Conservation (phyloP, 2,888 invertebrate species). For the Caenorhabditis sp. region DNA sequence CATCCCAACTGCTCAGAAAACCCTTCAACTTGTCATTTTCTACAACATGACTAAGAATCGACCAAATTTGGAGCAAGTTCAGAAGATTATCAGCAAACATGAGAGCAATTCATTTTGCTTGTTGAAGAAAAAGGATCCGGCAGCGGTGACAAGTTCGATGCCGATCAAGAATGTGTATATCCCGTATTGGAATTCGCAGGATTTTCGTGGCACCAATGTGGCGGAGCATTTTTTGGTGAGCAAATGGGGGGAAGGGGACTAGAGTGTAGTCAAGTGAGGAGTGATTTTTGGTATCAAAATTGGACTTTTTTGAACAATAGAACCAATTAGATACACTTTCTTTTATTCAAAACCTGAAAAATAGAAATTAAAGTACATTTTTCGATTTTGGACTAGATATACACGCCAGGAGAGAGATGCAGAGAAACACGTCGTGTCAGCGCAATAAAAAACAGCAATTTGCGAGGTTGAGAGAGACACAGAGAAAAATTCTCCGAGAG, state of each 20-base stretch:
- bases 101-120: neutral
- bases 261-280: neutral
- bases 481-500: too few relatives aligned
- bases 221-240: constrained; percentile 24
- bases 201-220: constrained; percentile 16
- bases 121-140: neutral
- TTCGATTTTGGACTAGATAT: too few relatives aligned
- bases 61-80: neutral
- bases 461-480: too few relatives aligned
- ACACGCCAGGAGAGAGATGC: too few relatives aligned
- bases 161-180: constrained; percentile 7
- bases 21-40: neutral
- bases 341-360: too few relatives aligned
- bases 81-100: neutral
- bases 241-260: neutral
- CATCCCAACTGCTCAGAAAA: neutral
- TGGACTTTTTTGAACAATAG: too few relatives aligned
- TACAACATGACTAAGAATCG: neutral
- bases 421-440: too few relatives aligned
- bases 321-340: too few relatives aligned
- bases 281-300: too few relatives aligned
- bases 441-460: too few relatives aligned
- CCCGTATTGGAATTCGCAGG: constrained; percentile 17
- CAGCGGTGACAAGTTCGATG: neutral
- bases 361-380: too few relatives aligned